Evolutionary conservation across 2,888 invertebrate genomes (phyloP).

Genomic region (Lamellibrachia satsuma): DNA sequence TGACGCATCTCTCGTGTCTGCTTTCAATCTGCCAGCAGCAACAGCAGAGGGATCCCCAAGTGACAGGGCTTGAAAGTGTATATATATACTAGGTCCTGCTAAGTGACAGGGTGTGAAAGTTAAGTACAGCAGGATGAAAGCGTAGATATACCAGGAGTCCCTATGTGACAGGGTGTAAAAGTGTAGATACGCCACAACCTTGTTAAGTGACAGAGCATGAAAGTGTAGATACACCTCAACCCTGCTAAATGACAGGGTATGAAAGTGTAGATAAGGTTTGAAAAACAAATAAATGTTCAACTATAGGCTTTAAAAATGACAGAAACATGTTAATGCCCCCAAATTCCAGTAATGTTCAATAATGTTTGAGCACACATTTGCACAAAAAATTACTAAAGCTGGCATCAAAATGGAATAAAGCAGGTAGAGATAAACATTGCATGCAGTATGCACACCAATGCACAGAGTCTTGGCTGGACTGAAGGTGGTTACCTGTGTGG

Average conservation of each 20-base stretch:
- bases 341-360: neutral
- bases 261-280: too few relatives aligned
- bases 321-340: neutral
- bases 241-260: neutral
- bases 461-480: neutral
- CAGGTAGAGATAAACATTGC: too few relatives aligned
- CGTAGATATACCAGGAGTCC: neutral
- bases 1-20: neutral
- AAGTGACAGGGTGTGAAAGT: neutral
- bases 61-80: neutral
- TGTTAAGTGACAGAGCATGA: neutral
- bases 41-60: neutral
- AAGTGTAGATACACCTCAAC: neutral
- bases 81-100: neutral
- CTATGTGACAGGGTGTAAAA: too few relatives aligned
- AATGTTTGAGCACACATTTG: neutral
- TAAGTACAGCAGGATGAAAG: neutral
- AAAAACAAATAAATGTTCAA: too few relatives aligned
- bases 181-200: too few relatives aligned
- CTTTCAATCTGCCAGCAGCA: neutral
- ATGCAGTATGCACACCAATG: neutral
- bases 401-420: neutral
- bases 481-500: conserved; percentile 54
- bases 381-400: neutral
- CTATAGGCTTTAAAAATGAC: too few relatives aligned